phyloP scores from a whole-genome alignment of 2,797 vertebrate genomes.

The Helarctos malayanus region DNA sequence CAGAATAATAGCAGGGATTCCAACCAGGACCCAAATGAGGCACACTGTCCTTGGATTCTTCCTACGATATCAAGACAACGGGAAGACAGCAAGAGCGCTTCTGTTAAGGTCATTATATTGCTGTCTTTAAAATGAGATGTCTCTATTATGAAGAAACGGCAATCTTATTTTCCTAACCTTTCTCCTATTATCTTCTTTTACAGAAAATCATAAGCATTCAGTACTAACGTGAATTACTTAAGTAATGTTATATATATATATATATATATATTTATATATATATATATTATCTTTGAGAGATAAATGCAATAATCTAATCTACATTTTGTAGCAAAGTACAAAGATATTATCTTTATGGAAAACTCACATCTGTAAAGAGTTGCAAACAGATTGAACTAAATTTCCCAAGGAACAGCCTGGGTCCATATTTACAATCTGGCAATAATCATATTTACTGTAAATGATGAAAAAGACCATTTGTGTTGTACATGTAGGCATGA shows the following conservation, averaged over 20 bases:
- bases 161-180: not conserved
- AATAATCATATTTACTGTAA: constrained; percentile 79
- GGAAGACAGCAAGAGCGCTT: not conserved
- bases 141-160: not conserved
- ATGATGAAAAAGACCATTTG: constrained; percentile 79
- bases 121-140: constrained; percentile 31
- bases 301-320: constrained; percentile 55
- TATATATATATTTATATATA: not conserved
- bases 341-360: constrained; percentile 68
- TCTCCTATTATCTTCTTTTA: not conserved
- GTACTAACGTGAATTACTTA: constrained; percentile 16
- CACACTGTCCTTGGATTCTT: not conserved
- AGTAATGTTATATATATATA: not conserved
- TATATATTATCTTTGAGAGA: constrained; percentile 15
- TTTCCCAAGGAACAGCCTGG: constrained; percentile 68
- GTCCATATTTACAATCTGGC: constrained; percentile 78
- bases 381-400: constrained; percentile 74
- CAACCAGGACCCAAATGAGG: not conserved
- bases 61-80: not conserved
- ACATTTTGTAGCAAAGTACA: constrained; percentile 57
- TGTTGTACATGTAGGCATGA: constrained; percentile 68
- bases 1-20: not conserved
- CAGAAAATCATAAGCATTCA: constrained; percentile 24
- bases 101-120: not conserved
- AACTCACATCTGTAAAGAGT: constrained; percentile 76